A percentile compares a stretch with the other conserved stretches of the same genome.
phyloP scores from a whole-genome alignment of 2,797 vertebrate genomes.

The Loriculus beryllinus region DNA sequence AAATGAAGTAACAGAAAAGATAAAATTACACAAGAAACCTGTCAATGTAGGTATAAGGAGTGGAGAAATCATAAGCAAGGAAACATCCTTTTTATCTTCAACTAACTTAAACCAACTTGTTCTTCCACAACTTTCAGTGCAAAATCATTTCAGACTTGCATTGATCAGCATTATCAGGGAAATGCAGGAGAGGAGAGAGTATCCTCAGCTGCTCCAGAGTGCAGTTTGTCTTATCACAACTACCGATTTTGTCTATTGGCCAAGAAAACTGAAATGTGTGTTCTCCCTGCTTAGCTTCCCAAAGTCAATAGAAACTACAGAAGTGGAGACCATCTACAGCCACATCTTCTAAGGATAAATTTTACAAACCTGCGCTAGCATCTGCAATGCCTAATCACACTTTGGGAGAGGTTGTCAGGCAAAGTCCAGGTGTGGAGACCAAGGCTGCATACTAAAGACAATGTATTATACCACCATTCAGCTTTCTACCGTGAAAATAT shows the following conservation, averaged over 20 bases:
- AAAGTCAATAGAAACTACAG: not conserved
- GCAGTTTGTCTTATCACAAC: not conserved
- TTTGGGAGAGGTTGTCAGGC: not conserved
- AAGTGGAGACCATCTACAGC: not conserved
- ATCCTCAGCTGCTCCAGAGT: not conserved
- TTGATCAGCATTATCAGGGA: not conserved
- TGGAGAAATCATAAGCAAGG: not conserved
- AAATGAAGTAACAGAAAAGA: not conserved
- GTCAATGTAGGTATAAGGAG: not conserved
- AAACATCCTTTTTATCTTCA: not conserved
- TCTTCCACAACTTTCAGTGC: not conserved
- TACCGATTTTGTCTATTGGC: not conserved
- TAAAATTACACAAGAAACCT: not conserved
- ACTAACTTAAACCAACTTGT: not conserved
- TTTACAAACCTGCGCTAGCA: not conserved
- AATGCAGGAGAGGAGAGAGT: not conserved
- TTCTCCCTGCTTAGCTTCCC: not conserved
- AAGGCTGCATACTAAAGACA: not conserved
- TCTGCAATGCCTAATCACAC: not conserved
- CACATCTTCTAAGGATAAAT: not conserved
- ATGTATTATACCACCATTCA: not conserved
- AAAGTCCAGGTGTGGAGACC: not conserved
- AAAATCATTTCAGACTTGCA: not conserved
- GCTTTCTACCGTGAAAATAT: not conserved
- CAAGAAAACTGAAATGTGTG: not conserved